Evolutionary conservation across 2,888 invertebrate species (phyloP).

Genomic region (Odontothrips loti): DNA sequence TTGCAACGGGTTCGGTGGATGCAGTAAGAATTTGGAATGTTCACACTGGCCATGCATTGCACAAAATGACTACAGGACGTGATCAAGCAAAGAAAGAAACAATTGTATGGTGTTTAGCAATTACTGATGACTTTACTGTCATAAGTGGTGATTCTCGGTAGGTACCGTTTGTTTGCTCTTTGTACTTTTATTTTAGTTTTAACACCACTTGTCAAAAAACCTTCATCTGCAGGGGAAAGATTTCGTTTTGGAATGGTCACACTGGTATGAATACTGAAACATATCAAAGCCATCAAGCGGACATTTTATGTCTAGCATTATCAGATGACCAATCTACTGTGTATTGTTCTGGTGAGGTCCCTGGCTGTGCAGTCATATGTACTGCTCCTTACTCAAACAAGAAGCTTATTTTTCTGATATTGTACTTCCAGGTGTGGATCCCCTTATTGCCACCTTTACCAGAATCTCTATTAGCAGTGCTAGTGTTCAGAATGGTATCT

Average conservation of each 20-base stretch:
- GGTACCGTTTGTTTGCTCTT: not conserved
- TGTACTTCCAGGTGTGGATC: conserved; percentile 73
- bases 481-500: conserved; percentile 23
- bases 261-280: conserved; percentile 74
- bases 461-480: conserved; percentile 53
- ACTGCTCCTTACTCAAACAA: too few species aligned
- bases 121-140: conserved; percentile 74
- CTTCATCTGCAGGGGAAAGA: conserved; percentile 58
- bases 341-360: conserved; percentile 63
- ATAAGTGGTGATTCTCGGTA: conserved; percentile 76
- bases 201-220: not conserved
- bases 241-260: conserved; percentile 84
- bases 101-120: conserved; percentile 81
- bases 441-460: conserved; percentile 69
- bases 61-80: conserved; percentile 70
- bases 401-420: conserved; percentile 36
- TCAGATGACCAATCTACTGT: conserved; percentile 64
- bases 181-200: not conserved
- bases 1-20: conserved; percentile 74
- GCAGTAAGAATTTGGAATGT: conserved; percentile 85
- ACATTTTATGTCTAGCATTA: conserved; percentile 70
- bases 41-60: conserved; percentile 74
- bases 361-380: not conserved
- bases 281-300: conserved; percentile 74
- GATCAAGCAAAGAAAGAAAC: conserved; percentile 61